phyloP scores from a whole-genome alignment of 2,113 vertebrate species.

The Prinia subflava region DNA sequence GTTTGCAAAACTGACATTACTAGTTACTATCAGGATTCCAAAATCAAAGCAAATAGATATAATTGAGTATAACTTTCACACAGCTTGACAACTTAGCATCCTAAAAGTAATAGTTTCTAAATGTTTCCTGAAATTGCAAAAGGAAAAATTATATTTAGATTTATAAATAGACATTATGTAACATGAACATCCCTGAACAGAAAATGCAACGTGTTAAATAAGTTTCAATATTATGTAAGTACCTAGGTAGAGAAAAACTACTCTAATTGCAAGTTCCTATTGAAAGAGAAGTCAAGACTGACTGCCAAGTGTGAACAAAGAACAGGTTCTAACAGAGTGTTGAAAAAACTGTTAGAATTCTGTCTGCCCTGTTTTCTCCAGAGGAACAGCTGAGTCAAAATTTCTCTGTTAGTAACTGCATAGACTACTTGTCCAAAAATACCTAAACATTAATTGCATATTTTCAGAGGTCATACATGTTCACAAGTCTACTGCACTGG shows the following conservation, averaged over 20 bases:
- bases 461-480: neutral
- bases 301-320: neutral
- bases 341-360: neutral
- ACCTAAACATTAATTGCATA: neutral
- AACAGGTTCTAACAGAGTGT: neutral
- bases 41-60: neutral
- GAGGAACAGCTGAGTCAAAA: neutral
- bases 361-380: neutral
- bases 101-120: neutral
- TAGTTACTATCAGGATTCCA: neutral
- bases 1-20: neutral
- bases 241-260: neutral
- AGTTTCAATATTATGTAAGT: neutral
- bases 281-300: neutral
- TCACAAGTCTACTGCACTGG: neutral
- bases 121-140: neutral
- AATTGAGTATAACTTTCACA: neutral
- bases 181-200: neutral
- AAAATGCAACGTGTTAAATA: neutral
- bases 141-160: neutral
- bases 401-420: neutral
- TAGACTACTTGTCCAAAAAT: neutral
- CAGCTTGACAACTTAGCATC: neutral
- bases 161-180: neutral
- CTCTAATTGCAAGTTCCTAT: neutral